phyloP scores from a whole-genome alignment of 23 tunicate species.

The Halocynthia roretzi region DNA sequence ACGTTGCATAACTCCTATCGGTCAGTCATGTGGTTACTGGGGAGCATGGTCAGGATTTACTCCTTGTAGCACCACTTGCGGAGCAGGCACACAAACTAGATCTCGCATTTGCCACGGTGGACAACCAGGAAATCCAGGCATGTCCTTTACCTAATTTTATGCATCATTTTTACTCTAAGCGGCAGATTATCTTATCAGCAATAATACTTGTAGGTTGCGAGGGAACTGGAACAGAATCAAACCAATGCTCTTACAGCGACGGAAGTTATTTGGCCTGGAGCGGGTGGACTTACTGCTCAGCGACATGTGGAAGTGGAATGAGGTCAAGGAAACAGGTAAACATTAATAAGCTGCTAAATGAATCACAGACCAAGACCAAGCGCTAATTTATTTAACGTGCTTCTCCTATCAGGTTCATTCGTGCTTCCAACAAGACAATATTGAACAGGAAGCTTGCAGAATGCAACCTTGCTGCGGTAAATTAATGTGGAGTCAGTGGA shows the following conservation, averaged over 20 bases:
- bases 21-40: conserved; percentile 86
- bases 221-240: conserved; percentile 25
- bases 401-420: neutral
- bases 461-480: conserved; percentile 44
- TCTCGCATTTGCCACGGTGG: conserved; percentile 63
- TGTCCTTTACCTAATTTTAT: neutral
- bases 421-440: conserved; percentile 11
- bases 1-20: conserved; percentile 65
- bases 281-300: conserved; percentile 46
- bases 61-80: conserved; percentile 78
- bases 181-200: no score
- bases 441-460: conserved; percentile 35
- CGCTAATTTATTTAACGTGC: no score
- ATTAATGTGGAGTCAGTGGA: conserved; percentile 78
- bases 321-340: conserved; percentile 39
- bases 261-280: conserved; percentile 44
- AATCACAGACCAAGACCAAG: neutral
- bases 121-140: conserved; percentile 45
- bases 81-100: conserved; percentile 51
- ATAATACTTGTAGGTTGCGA: conserved; percentile 27
- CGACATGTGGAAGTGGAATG: conserved; percentile 64
- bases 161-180: no score
- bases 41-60: conserved; percentile 73
- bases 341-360: neutral
- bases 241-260: conserved; percentile 36